phyloP scores from a whole-genome alignment of 2,113 vertebrate genomes.

The Gorsachius goisagi region DNA sequence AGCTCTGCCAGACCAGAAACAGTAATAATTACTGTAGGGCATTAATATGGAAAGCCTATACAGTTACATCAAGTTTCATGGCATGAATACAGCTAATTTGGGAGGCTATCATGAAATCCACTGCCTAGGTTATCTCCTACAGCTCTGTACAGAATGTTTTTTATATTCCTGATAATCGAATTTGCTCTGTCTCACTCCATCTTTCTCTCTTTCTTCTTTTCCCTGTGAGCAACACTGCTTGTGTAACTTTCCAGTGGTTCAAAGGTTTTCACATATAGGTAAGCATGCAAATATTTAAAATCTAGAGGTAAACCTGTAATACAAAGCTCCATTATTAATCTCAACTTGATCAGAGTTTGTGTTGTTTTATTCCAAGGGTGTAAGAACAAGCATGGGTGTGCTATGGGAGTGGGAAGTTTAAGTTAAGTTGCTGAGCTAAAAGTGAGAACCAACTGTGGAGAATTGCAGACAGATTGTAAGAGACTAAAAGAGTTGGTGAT shows the following conservation, averaged over 20 bases:
- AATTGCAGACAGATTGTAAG: neutral
- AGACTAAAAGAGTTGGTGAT: neutral
- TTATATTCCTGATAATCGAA: neutral
- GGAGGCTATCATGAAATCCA: neutral
- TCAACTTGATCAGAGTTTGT: neutral
- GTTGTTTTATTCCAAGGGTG: neutral
- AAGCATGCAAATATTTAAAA: neutral
- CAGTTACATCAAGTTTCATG: neutral
- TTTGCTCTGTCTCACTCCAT: fast-evolving
- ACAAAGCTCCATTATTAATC: neutral
- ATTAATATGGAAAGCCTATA: neutral
- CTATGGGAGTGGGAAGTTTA: neutral
- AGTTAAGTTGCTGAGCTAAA: neutral
- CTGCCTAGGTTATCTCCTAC: neutral
- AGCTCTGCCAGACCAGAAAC: neutral
- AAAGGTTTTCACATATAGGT: neutral
- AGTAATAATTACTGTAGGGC: neutral
- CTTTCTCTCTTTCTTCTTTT: neutral
- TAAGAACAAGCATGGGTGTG: neutral
- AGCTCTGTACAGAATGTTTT: neutral
- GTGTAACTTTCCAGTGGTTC: neutral
- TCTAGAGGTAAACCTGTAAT: neutral
- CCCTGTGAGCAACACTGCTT: fast-evolving
- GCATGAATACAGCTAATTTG: neutral
- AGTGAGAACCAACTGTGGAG: neutral